phyloP scores from a whole-genome alignment of 2,797 vertebrate species.

The Poecilia picta region DNA sequence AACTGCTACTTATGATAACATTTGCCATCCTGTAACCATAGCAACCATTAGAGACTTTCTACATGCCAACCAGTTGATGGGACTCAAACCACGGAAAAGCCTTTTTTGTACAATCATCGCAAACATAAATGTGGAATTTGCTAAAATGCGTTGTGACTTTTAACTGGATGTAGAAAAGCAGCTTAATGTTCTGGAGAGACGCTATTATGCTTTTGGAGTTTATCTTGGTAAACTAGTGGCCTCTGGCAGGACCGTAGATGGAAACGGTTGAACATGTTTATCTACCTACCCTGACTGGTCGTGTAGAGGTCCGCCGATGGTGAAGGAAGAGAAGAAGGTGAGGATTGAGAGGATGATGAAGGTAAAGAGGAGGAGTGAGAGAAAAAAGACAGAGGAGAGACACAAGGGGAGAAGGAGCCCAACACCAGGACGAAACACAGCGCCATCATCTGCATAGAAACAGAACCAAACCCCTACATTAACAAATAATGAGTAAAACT shows the following conservation, averaged over 20 bases:
- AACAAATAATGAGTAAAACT: background rate
- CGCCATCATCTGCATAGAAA: conserved; percentile 88
- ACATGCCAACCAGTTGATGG: background rate
- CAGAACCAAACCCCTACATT: background rate
- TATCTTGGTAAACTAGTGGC: background rate
- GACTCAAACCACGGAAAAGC: background rate
- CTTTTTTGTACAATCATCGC: background rate
- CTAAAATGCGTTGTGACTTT: background rate
- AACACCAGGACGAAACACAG: conserved; percentile 96
- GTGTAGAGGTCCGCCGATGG: conserved; percentile 89
- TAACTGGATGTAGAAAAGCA: background rate
- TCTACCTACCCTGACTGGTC: conserved; percentile 90
- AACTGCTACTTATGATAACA: background rate
- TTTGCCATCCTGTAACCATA: background rate
- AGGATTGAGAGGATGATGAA: conserved; percentile 76
- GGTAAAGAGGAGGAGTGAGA: conserved; percentile 83
- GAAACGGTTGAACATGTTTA: background rate
- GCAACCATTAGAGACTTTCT: background rate
- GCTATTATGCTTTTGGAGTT: background rate
- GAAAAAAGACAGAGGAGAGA: conserved; percentile 87
- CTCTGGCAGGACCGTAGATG: background rate
- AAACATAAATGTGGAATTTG: background rate
- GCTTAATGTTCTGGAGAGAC: background rate
- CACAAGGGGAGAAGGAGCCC: conserved; percentile 93
- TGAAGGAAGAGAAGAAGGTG: conserved; percentile 81